Percentiles rank a stretch among this genome's conserved stretches.
Evolutionary conservation across 53 echinoderm and acorn worm species (phyloP).

Genomic region (Henricia sp.): DNA sequence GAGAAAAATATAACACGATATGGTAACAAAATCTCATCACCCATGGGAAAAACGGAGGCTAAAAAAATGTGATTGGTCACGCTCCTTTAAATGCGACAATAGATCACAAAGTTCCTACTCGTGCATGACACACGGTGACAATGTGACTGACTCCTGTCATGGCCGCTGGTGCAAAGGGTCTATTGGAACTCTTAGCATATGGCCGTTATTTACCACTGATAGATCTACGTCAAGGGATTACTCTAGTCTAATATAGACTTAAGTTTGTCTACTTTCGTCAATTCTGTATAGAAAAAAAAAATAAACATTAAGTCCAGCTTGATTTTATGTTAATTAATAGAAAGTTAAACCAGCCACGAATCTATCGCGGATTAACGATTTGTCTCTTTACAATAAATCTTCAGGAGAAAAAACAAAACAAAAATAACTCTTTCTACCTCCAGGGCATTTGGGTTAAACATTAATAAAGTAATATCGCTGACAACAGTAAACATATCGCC

Average conservation of each 20-base stretch:
- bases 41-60: no score
- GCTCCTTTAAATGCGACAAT: no score
- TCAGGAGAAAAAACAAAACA: no score
- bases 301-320: constrained; percentile 45
- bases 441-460: constrained; percentile 40
- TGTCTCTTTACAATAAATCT: constrained; percentile 30
- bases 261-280: constrained; percentile 10
- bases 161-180: no score
- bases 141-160: no score
- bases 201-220: no score
- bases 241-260: constrained; percentile 8
- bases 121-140: no score
- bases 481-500: background rate
- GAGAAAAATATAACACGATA: no score
- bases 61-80: no score
- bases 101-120: no score
- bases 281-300: constrained; percentile 34
- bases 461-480: background rate
- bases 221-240: background rate
- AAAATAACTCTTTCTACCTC: constrained; percentile 22
- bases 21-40: no score
- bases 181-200: no score
- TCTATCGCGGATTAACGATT: constrained; percentile 43
- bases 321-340: constrained; percentile 23
- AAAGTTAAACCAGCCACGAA: constrained; percentile 44